Evolutionary conservation across 2,113 vertebrate genomes (phyloP), one percentile per base, ranked within the genome.

Genomic region (Pionites leucogaster): DNA sequence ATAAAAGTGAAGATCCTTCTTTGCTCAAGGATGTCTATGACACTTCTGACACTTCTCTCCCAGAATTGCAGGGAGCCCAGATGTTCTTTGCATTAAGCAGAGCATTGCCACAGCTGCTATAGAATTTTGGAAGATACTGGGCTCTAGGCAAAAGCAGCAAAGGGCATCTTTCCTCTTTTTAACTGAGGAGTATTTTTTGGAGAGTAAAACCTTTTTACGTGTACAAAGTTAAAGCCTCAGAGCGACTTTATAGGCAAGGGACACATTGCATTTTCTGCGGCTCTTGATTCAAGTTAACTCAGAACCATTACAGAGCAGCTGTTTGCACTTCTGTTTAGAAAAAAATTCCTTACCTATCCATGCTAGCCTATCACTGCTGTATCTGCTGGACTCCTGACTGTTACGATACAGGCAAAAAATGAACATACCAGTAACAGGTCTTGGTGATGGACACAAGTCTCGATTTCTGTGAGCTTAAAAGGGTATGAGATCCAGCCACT

Each of bases 11-110:
- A 95, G 90, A 95, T 88, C 67, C 82, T 92, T 96, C 84, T 86
- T 94, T 82, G 86, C 95, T 96, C 90, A 94, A 96, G 96, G 93
- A 95, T 90, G 91, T 94, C 96, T 95, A 55, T 96, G 97, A 96
- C 94, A 96, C 89, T 96, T 97, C 79, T 92, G 95, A 92, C 96
- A 95, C 90, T 79, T 92, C 79, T 93, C 72, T 95, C 53, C 77
- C 84, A 87, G 88, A 95, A 91, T 7, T 82, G 85, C 72, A 91
- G 83, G 91, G 79, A 88, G 89, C 90, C 96, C 96, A 97, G 96
- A 97, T 97, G 96, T 97, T 97, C 82, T 69, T 82, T 87, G 81
- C 86, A 87, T 95, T 97, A 96, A 80, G 86, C 57, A 47, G 74
- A 92, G 81, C 29, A 7, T 22, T 72, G 60, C 87, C 74, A 90